Evolutionary conservation across 2,113 vertebrate species (phyloP).

Genomic region (Lota lota): DNA sequence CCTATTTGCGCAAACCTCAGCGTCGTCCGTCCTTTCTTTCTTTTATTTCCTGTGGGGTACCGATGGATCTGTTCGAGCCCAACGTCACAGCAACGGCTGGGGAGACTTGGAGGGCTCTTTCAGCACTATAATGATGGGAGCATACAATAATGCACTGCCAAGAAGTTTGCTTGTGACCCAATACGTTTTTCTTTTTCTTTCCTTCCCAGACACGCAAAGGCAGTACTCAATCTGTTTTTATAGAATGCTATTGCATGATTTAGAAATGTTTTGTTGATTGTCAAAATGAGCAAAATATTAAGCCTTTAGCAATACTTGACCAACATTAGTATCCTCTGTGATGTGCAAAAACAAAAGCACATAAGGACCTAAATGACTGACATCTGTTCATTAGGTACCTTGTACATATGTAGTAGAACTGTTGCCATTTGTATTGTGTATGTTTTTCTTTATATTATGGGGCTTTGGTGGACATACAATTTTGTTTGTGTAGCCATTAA

Average conservation of each 20-base stretch:
- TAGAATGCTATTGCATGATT: slow-evolving; percentile 56
- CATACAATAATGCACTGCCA: slow-evolving; percentile 43
- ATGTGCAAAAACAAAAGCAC: slow-evolving; percentile 48
- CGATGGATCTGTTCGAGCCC: slow-evolving; percentile 31
- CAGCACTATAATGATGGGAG: slow-evolving; percentile 16
- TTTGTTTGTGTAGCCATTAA: slow-evolving; percentile 53
- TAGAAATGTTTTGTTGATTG: slow-evolving; percentile 39
- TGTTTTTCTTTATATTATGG: slow-evolving; percentile 23
- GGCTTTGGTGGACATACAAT: slow-evolving; percentile 42
- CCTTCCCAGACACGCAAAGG: slow-evolving; percentile 42
- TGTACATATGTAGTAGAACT: slow-evolving; percentile 50
- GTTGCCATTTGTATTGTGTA: slow-evolving; percentile 54
- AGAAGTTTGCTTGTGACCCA: slow-evolving; percentile 50
- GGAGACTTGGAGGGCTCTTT: slow-evolving; percentile 26
- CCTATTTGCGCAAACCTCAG: slow-evolving; percentile 17
- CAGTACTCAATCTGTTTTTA: slow-evolving; percentile 31
- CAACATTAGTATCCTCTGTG: slow-evolving; percentile 33
- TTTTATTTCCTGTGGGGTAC: slow-evolving; percentile 25
- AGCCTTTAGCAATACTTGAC: slow-evolving; percentile 63
- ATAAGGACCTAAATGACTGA: slow-evolving; percentile 37
- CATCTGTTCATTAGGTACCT: slow-evolving; percentile 48
- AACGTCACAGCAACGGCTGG: slow-evolving; percentile 27
- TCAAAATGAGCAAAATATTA: slow-evolving; percentile 46
- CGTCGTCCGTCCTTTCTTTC: slow-evolving; percentile 19
- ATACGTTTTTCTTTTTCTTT: slow-evolving; percentile 38